These are phyloP conservation scores for Tauraco erythrolophus DNA, from an alignment of 2,113 vertebrate species.

Conservation along the genomic window DNA sequence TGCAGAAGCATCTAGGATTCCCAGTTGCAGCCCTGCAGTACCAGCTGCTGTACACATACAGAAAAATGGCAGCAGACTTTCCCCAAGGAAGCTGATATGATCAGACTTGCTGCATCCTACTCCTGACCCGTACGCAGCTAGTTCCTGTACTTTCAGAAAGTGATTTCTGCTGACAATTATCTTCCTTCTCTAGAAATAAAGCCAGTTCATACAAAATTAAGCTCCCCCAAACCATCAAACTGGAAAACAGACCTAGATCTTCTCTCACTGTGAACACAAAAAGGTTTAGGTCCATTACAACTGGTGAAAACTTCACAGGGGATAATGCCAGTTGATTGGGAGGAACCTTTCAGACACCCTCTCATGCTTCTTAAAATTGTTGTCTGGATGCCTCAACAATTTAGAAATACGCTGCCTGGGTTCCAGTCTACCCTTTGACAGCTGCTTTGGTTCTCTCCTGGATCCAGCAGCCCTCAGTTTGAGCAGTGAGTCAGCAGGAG, in stretches of 20 bases:
- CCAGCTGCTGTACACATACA: background rate
- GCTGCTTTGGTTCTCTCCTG: background rate
- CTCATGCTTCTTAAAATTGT: background rate
- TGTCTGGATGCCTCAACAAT: background rate
- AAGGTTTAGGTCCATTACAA: background rate
- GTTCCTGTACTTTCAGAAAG: background rate
- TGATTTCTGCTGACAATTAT: background rate
- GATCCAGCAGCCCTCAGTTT: background rate
- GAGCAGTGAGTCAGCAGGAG: background rate
- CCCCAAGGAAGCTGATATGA: background rate
- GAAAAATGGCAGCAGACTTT: background rate
- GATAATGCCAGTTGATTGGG: background rate
- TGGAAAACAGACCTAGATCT: background rate
- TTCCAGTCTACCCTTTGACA: background rate
- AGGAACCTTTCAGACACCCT: background rate
- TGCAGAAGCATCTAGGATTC: background rate
- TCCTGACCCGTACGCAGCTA: fast-evolving
- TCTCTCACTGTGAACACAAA: background rate
- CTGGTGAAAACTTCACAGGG: background rate
- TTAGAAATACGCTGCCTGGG: background rate
- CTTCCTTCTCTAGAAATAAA: background rate
- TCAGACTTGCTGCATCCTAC: background rate
- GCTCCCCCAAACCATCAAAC: background rate
- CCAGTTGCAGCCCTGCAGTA: background rate
- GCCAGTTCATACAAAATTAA: background rate